Base-by-base conservation (phyloP, 2,113 vertebrate genomes). In the Clarias gariepinus region DNA sequence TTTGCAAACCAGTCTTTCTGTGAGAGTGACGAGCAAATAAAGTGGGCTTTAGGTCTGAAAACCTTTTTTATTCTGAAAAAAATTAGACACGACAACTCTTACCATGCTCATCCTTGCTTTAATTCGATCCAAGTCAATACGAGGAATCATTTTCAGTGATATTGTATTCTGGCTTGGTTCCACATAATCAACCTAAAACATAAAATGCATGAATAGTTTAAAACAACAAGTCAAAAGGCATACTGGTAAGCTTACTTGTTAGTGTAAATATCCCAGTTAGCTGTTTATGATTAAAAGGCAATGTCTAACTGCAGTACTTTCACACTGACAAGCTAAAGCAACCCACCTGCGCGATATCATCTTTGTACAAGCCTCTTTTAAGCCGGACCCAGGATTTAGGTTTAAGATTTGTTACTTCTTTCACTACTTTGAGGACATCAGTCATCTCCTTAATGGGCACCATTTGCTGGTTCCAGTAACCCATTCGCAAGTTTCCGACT, bases 401-500 rank as follows among this genome's bases (percentile, higher is more conserved):
- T 57, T 99, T 99, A 81, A 99, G 96, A 91, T 99, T 99, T 86
- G 98, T 98, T 69, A 99, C 97, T 91, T 99, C 98, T 87, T 99
- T 99, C 41, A 99, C 98, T 81, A 98, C 97, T 92, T 99, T 99
- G 33, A 99, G 96, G 3, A 99, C 98, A 0, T 99, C 98, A 0
- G 98, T 99, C 98, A 99, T 99, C 91, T 99, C 98, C 87, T 98
- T 98, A 92, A 99, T 99, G 87, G 98, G 98, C 13, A 99, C 98
- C 98, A 99, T 99, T 95, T 99, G 98, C 94, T 98, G 98, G 94
- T 99, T 99, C 98, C 98, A 99, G 92, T 96, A 97, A 90, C 98
- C 98, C 89, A 98, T 96, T 23, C 98, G 93, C 90, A 99, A 94
- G 93, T 99, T 99, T 53, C 98, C 98, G 84, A 99, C 96, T 0